Conservation (phyloP, 1,140 invertebrate species). For the Drosophila pectinifera region DNA sequence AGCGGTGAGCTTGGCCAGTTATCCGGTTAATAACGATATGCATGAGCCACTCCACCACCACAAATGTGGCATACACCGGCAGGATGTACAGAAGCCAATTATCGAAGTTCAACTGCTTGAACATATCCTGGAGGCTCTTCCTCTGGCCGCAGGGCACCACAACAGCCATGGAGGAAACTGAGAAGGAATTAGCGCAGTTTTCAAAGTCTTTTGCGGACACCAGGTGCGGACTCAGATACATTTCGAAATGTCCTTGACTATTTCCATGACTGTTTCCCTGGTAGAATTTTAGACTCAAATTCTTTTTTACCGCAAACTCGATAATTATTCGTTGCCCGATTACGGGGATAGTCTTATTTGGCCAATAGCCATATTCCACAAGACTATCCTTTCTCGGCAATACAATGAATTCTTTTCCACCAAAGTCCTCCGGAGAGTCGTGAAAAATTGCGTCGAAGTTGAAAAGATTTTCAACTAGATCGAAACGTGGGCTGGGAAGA, state of each 20-base stretch:
- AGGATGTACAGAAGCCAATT: slow-evolving; percentile 13
- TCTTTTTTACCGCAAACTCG: slow-evolving; percentile 5
- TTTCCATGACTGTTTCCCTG: not conserved
- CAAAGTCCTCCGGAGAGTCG: not conserved
- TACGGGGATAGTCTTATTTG: not conserved
- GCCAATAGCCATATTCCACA: not conserved
- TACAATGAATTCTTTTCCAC: not conserved
- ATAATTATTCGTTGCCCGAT: too few relatives aligned
- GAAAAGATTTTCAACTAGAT: not conserved
- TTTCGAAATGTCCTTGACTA: not conserved
- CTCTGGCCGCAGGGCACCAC: slow-evolving; percentile 40
- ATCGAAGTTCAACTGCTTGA: not conserved
- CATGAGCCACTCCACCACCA: slow-evolving; percentile 26
- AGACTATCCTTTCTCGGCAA: not conserved
- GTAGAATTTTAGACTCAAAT: slow-evolving; percentile 2
- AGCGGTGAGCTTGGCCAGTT: not conserved
- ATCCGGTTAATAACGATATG: not conserved
- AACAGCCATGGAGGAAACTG: not conserved
- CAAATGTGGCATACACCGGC: slow-evolving; percentile 22
- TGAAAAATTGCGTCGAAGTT: not conserved
- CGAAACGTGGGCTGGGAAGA: slow-evolving; percentile 8
- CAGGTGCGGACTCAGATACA: not conserved
- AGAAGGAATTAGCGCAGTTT: not conserved
- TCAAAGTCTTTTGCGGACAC: not conserved
- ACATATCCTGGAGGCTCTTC: slow-evolving; percentile 22